Base-by-base conservation (phyloP, 2,113 vertebrate genomes). In the Eubucco bourcierii region DNA sequence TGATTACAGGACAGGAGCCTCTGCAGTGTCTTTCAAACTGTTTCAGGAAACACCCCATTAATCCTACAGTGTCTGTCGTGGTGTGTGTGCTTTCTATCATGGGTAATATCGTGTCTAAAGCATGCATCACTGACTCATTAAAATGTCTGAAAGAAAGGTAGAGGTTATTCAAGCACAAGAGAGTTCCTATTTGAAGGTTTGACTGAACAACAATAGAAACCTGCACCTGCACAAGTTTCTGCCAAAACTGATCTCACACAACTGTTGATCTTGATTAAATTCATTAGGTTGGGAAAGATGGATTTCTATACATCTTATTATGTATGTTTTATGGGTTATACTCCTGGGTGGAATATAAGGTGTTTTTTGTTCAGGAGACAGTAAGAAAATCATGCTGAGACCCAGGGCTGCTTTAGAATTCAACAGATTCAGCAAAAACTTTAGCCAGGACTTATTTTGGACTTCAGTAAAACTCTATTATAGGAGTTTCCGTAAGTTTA, bases 231-330 rank as follows among this genome's bases (percentile, higher is more conserved):
- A 77, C 68, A 41, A 37, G 31, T 80, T 93, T 87, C 93, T 96
- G 96, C 93, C 96, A 97, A 94, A 94, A 75, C 80, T 92, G 96
- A 97, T 93, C 93, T 97, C 97, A 97, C 88, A 85, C 76, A 87
- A 91, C 82, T 92, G 70, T 95, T 90, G 95, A 90, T 94, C 87
- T 96, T 87, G 90, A 94, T 94, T 96, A 92, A 92, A 85, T 74
- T 94, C 82, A 37, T 95, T 89, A 84, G 93, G 15, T 71, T 71
- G 37, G 92, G 70, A 93, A 80, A 96, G 59, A 89, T 94, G 95
- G 55, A 92, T 96, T 96, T 96, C 95, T 97, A 87, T 90, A 76
- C 72, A 84, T 91, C 86, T 93, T 70, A 86, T 83, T 94, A 92
- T 85, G 24, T 1, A 1, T 88, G 53, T 88, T 97, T 96, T 97